A percentile compares a stretch with the other conserved stretches of the same genome.
These are phyloP conservation scores for Gallinago paraguaiae DNA, from an alignment of 2,113 vertebrate genomes.

Conservation along the genomic window DNA sequence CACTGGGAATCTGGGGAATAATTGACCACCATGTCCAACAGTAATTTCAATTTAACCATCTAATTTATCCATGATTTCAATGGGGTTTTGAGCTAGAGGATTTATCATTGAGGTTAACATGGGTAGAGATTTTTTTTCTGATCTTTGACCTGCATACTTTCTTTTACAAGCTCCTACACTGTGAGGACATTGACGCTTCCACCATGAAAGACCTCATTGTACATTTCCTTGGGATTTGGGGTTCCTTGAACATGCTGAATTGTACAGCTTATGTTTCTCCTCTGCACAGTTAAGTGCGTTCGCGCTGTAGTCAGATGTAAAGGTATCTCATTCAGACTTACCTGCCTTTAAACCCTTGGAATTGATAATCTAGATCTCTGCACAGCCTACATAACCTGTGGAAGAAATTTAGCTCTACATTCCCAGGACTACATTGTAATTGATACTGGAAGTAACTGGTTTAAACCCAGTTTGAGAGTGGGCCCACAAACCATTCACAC, in stretches of 20 bases:
- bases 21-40: not conserved
- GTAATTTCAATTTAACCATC: not conserved
- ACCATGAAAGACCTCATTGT: not conserved
- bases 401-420: rapidly evolving
- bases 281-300: not conserved
- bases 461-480: not conserved
- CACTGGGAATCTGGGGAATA: not conserved
- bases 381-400: not conserved
- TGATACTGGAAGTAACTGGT: not conserved
- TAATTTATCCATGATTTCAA: not conserved
- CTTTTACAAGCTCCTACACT: not conserved
- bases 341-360: not conserved
- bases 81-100: not conserved
- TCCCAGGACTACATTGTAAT: not conserved
- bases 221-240: not conserved
- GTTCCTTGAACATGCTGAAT: not conserved
- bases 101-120: not conserved
- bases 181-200: not conserved
- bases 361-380: not conserved
- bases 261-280: not conserved
- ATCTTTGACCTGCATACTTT: not conserved
- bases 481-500: not conserved
- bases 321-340: not conserved
- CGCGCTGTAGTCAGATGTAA: not conserved
- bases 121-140: not conserved